These are phyloP conservation scores for Xylophagus ater DNA, from an alignment of 2,888 invertebrate genomes.

Conservation along the genomic window DNA sequence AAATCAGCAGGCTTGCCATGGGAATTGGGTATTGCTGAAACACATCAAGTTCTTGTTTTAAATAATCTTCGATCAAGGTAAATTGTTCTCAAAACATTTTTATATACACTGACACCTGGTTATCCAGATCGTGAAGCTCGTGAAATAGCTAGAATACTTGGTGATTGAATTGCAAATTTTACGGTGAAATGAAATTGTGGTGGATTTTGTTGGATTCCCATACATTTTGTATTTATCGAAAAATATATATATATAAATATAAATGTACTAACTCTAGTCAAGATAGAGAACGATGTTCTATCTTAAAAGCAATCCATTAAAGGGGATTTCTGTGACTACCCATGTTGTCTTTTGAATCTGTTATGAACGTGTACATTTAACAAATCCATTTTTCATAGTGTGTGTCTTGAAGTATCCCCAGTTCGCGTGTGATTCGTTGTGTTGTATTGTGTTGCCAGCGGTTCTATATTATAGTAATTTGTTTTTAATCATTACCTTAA, in stretches of 20 bases:
- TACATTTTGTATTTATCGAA: constrained; percentile 3
- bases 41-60: constrained; percentile 90
- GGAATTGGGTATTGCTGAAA: constrained; percentile 97
- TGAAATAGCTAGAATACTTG: constrained; percentile 5
- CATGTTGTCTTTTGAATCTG: constrained; percentile 7
- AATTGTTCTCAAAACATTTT: constrained; percentile 28
- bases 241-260: no score
- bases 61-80: constrained; percentile 76
- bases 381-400: constrained; percentile 3
- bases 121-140: constrained; percentile 33
- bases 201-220: constrained; percentile 1
- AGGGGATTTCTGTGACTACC: constrained; percentile 9
- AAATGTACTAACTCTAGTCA: no score
- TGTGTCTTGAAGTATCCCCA: constrained; percentile 5
- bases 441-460: constrained; percentile 17
- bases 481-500: constrained; percentile 13
- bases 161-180: constrained; percentile 23
- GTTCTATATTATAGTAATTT: constrained; percentile 18
- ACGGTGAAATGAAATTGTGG: constrained; percentile 24
- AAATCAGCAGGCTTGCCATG: constrained; percentile 96
- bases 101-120: constrained; percentile 36
- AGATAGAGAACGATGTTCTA: neutral
- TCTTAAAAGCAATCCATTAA: constrained; percentile 6
- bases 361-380: constrained; percentile 5
- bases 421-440: constrained; percentile 9